Evolutionary conservation across 2,113 vertebrate species (phyloP), one percentile per base, ranked within the genome.

Genomic region (Dolichotis patagonum): DNA sequence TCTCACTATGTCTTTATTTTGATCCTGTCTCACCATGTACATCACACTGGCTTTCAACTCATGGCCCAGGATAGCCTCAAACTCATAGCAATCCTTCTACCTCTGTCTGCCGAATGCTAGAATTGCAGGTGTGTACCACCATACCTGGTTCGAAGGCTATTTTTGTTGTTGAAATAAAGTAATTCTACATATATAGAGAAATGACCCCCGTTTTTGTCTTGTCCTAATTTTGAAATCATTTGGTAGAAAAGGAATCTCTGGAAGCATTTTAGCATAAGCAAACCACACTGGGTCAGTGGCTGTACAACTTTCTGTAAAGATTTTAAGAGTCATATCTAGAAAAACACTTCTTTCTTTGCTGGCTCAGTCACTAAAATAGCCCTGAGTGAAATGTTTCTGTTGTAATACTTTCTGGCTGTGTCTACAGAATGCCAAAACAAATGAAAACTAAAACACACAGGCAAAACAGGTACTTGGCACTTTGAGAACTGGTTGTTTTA

Each of bases 351-450:
- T 90, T 67, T 67, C 32, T 95, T 88, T 82, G 60, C 67, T 65
- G 26, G 41, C 60, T 35, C 75, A 46, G 85, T 85, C 84, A 91
- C 90, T 88, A 92, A 95, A 97, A 97, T 90, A 91, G 78, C 84
- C 77, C 60, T 58, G 52, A 86, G 88, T 4, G 75, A 95, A 86
- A 86, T 93, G n/a, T 78, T 92, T 95, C 87, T 95, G 93, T 67
- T 41, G 8, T 77, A 91, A 96, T 97, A 96, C 92, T 91, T 97
- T 75, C 86, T 84, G 91, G 71, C 80, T 87, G 52, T 93, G 84
- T 95, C 95, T 95, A 90, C 43, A 7, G 87, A 95, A 95, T 97
- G 90, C 96, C 95, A 96, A 96, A 95, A 97, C 87, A 97, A 96
- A 56, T 41, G 69, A 93, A 93, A 96, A 93, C 90, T 30, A 90